Conservation (phyloP, 1,140 invertebrate genomes). For the Notospermus geniculatus region DNA sequence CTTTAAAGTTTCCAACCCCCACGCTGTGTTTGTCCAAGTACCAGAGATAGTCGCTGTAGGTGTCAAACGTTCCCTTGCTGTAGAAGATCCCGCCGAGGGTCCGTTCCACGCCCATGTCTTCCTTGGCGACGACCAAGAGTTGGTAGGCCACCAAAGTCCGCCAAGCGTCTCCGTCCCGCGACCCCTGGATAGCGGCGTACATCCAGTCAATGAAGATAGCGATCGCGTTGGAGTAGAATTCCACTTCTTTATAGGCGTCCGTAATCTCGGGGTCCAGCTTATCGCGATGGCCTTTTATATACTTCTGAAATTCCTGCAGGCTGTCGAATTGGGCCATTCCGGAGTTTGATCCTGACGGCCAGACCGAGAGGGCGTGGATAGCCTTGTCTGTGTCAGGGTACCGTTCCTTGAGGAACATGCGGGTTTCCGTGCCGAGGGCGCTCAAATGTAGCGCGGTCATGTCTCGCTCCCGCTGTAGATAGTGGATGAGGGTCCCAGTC, state of each 20-base stretch:
- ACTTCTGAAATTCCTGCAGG: no score
- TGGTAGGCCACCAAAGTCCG: constrained; percentile 34
- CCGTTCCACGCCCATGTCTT: constrained; percentile 30
- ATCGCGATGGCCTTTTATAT: no score
- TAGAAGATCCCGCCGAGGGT: constrained; percentile 28
- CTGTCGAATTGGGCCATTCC: no score
- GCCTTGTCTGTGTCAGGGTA: constrained; percentile 28
- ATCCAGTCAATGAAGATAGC: constrained; percentile 31
- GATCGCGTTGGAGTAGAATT: no score
- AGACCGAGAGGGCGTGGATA: constrained; percentile 22
- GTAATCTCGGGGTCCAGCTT: no score
- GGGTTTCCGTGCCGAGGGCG: constrained; percentile 24
- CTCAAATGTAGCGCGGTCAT: constrained; percentile 30
- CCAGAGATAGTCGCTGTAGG: constrained; percentile 29
- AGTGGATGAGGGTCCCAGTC: constrained; percentile 26
- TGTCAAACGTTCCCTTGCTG: constrained; percentile 26
- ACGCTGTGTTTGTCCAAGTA: constrained; percentile 32
- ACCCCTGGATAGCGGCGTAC: constrained; percentile 29
- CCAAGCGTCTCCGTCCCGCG: constrained; percentile 32
- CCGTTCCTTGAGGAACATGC: constrained; percentile 23
- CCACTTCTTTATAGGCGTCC: no score
- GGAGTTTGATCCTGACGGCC: constrained; percentile 15
- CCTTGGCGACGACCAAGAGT: constrained; percentile 29
- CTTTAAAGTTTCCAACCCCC: constrained; percentile 18
- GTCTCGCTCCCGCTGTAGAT: constrained; percentile 31